Percentiles rank a stretch among this genome's conserved stretches.
Evolutionary conservation across 2,797 vertebrate species (phyloP).

Genomic region (Columba guinea): DNA sequence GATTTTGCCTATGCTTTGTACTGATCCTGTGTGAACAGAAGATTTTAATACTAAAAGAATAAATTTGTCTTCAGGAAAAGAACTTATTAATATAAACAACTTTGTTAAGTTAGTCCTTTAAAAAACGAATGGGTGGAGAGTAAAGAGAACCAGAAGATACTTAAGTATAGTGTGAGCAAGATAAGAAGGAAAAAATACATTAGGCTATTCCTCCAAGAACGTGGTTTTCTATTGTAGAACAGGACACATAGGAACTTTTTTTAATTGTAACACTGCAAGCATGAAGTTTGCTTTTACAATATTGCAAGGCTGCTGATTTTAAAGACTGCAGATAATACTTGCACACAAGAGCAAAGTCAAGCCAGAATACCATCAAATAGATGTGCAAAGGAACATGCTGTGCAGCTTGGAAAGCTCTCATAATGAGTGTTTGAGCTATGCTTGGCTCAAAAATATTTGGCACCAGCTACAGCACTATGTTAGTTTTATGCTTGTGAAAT

Average conservation of each 20-base stretch:
- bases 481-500: constrained; percentile 4
- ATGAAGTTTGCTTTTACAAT: neutral
- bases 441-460: constrained; percentile 39
- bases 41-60: neutral
- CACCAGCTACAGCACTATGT: neutral
- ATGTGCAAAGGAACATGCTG: neutral
- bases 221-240: neutral
- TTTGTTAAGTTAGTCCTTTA: neutral
- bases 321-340: neutral
- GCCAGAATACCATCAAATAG: neutral
- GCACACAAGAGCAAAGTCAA: neutral
- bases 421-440: neutral
- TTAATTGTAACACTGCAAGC: neutral
- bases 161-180: neutral
- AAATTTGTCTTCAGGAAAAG: neutral
- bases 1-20: neutral
- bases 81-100: neutral
- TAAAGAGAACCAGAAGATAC: neutral
- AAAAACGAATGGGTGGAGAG: neutral
- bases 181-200: neutral
- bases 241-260: neutral
- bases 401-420: constrained; percentile 39
- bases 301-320: neutral
- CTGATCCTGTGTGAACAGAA: neutral
- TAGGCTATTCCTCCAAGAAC: neutral